These are phyloP conservation scores for Porites lobata DNA, from an alignment of 92 coral and sea anemone species.

Conservation along the genomic window DNA sequence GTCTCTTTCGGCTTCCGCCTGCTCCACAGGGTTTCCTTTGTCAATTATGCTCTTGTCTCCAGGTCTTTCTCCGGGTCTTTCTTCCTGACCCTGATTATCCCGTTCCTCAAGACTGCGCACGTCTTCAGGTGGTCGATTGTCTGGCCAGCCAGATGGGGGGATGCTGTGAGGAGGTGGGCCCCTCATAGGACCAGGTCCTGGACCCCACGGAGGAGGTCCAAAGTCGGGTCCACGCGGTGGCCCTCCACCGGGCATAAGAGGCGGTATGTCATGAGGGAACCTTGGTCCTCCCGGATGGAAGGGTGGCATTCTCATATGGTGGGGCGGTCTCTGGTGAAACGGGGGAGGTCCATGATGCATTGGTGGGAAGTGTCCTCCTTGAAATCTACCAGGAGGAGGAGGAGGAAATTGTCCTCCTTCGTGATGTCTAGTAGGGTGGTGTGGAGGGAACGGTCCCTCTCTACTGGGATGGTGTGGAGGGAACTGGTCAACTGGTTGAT, in stretches of 20 bases:
- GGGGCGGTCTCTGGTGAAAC: conserved; percentile 65
- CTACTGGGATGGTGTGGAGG: conserved; percentile 45
- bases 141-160: conserved; percentile 69
- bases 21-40: conserved; percentile 35
- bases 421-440: conserved; percentile 52
- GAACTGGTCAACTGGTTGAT: conserved; percentile 44
- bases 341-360: conserved; percentile 61
- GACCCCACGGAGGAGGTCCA: conserved; percentile 79
- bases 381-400: conserved; percentile 69
- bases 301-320: conserved; percentile 65
- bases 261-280: conserved; percentile 60
- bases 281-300: conserved; percentile 80
- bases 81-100: conserved; percentile 19
- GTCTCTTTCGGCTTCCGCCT: conserved; percentile 52
- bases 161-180: conserved; percentile 71
- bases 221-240: conserved; percentile 65
- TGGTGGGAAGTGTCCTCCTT: conserved; percentile 46
- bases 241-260: conserved; percentile 45
- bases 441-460: conserved; percentile 40
- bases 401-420: conserved; percentile 56
- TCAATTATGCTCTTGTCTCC: conserved; percentile 26
- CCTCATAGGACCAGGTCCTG: conserved; percentile 76
- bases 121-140: conserved; percentile 68
- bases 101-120: conserved; percentile 33
- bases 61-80: neutral